A percentile compares a stretch with the other conserved stretches of the same genome.
These are phyloP conservation scores for Drosophila tsacasi DNA, from an alignment of 1,140 invertebrate species.

Conservation along the genomic window DNA sequence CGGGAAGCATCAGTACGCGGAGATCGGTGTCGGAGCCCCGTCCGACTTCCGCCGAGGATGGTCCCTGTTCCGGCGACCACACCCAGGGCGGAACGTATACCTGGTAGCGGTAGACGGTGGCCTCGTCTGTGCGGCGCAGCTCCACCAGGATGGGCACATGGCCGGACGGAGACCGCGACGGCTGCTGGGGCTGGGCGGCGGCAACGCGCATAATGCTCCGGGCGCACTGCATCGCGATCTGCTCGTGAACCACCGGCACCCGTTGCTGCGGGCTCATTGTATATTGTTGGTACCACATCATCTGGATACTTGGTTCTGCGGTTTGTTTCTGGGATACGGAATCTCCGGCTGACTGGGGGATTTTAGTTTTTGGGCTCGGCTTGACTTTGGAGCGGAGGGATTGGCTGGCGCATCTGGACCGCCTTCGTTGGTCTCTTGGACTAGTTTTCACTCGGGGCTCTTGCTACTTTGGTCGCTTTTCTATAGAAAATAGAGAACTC, in stretches of 20 bases:
- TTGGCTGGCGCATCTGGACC: constrained; percentile 33
- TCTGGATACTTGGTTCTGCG: background rate
- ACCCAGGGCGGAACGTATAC: constrained; percentile 48
- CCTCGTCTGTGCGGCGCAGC: constrained; percentile 48
- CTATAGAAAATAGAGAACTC: constrained; percentile 60
- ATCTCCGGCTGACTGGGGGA: background rate
- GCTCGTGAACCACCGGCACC: constrained; percentile 47
- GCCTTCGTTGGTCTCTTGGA: constrained; percentile 4
- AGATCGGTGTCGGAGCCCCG: background rate
- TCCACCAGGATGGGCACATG: constrained; percentile 64
- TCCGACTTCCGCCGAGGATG: background rate
- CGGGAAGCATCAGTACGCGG: constrained; percentile 15
- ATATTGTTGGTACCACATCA: constrained; percentile 45
- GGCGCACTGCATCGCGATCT: constrained; percentile 64
- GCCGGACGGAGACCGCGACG: constrained; percentile 37
- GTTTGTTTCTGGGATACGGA: background rate
- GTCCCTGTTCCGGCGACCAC: background rate
- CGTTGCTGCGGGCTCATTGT: constrained; percentile 14
- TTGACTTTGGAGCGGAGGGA: constrained; percentile 12
- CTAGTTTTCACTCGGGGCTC: constrained; percentile 3
- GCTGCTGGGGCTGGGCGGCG: constrained; percentile 47
- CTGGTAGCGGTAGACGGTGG: constrained; percentile 54
- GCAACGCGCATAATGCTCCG: constrained; percentile 48
- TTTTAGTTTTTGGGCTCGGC: background rate
- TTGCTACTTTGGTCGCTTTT: constrained; percentile 34